Evolutionary conservation across 2,888 invertebrate genomes (phyloP).

Genomic region (Spatulosminthurus flaviceps): DNA sequence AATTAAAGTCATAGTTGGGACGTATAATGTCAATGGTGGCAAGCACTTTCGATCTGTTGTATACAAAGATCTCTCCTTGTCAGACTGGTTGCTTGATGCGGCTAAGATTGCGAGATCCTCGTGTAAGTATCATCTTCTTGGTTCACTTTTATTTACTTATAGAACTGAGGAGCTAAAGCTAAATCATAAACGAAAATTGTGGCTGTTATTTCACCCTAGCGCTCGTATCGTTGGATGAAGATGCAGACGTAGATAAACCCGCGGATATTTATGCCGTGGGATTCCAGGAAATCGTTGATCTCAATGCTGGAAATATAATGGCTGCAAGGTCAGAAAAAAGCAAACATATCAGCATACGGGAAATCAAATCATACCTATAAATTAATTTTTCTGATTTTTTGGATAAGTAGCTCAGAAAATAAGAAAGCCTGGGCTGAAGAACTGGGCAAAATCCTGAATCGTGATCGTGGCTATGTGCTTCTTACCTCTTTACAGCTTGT

Average conservation of each 20-base stretch:
- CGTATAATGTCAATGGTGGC: slow-evolving; percentile 99
- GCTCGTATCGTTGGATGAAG: slow-evolving; percentile 65
- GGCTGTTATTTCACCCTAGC: slow-evolving; percentile 62
- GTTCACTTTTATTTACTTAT: not conserved
- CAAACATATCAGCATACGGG: no score
- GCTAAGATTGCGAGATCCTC: slow-evolving; percentile 71
- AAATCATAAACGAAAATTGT: not conserved
- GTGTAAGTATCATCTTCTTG: slow-evolving; percentile 63
- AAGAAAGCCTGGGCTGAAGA: slow-evolving; percentile 96
- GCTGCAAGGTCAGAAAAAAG: slow-evolving; percentile 92
- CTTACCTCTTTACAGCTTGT: slow-evolving; percentile 95
- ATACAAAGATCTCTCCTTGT: slow-evolving; percentile 85
- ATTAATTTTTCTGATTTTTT: no score
- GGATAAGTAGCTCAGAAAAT: slow-evolving; percentile 79
- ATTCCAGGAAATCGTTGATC: slow-evolving; percentile 98
- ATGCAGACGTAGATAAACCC: slow-evolving; percentile 66
- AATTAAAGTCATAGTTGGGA: slow-evolving; percentile 87
- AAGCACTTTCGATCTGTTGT: slow-evolving; percentile 97
- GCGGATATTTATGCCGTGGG: slow-evolving; percentile 97
- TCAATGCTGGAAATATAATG: slow-evolving; percentile 98
- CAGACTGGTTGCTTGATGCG: slow-evolving; percentile 91
- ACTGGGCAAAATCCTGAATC: slow-evolving; percentile 87
- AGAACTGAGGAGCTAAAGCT: not conserved
- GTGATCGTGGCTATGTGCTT: slow-evolving; percentile 87
- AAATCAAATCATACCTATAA: no score